These are phyloP conservation scores for Chloroceryle aenea DNA, from an alignment of 2,113 vertebrate genomes.

Conservation along the genomic window DNA sequence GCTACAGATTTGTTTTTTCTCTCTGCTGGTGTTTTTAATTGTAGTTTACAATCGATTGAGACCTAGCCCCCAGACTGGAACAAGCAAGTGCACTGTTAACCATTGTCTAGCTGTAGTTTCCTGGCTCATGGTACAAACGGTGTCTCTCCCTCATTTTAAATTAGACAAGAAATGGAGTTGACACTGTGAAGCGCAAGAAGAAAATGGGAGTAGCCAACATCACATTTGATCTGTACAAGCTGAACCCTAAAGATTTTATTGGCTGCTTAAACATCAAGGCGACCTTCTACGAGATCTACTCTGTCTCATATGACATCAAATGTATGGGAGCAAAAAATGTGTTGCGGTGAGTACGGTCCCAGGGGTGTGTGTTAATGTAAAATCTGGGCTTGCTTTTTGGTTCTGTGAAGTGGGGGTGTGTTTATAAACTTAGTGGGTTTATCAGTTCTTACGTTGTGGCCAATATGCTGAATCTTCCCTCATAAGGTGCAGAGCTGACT, in stretches of 20 bases:
- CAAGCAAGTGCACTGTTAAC: not conserved
- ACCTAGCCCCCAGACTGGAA: not conserved
- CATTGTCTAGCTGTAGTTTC: not conserved
- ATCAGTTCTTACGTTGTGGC: not conserved
- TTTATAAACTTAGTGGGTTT: not conserved
- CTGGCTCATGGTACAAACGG: not conserved
- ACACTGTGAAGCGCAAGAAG: conserved; percentile 48
- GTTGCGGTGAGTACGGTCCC: conserved; percentile 72
- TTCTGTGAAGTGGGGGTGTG: not conserved
- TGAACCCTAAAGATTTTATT: conserved; percentile 85
- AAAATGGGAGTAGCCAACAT: conserved; percentile 84
- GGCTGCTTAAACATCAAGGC: conserved; percentile 84
- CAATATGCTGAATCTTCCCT: not conserved
- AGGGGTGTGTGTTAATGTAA: rapidly evolving
- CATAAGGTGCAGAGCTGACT: not conserved
- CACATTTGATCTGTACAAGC: conserved; percentile 85
- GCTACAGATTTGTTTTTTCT: not conserved
- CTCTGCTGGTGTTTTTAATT: not conserved
- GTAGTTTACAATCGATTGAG: not conserved
- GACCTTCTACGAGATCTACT: conserved; percentile 85
- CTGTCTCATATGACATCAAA: conserved; percentile 82
- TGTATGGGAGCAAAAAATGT: conserved; percentile 79
- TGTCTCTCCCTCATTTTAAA: not conserved
- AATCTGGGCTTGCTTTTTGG: not conserved
- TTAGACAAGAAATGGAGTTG: conserved; percentile 49